A percentile compares a stretch with the other conserved stretches of the same genome.
These are phyloP conservation scores for Hydrotaea diabolus DNA, from an alignment of 2,888 invertebrate genomes.

Conservation along the genomic window DNA sequence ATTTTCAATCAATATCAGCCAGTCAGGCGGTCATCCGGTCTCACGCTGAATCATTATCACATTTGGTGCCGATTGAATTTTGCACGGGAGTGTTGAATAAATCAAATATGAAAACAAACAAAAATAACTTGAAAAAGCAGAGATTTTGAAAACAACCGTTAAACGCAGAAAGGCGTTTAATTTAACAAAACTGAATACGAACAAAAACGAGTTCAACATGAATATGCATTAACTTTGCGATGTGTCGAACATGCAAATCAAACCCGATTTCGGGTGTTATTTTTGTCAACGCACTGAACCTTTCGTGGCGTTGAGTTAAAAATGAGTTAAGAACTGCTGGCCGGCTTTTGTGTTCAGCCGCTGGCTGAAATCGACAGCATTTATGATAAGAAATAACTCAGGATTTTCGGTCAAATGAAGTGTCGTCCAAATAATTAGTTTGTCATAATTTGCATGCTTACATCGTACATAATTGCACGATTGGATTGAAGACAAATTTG, in stretches of 20 bases:
- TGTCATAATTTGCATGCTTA: too few species aligned
- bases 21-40: too few species aligned
- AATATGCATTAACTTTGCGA: not conserved
- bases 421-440: too few species aligned
- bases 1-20: not conserved
- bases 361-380: too few species aligned
- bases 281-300: not conserved
- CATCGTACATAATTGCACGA: too few species aligned
- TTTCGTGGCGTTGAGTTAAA: too few species aligned
- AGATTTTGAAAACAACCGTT: not conserved
- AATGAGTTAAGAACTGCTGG: too few species aligned
- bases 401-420: too few species aligned
- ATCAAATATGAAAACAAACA: not conserved
- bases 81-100: not conserved
- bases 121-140: not conserved
- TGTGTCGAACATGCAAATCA: not conserved
- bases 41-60: not conserved
- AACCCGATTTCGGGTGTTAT: not conserved
- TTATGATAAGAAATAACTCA: too few species aligned
- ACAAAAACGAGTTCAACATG: not conserved
- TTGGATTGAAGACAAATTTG: too few species aligned
- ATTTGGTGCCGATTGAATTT: not conserved
- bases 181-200: too few species aligned
- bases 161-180: slow-evolving; percentile 1
- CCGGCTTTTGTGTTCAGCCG: too few species aligned